Base-by-base conservation (phyloP, 1,140 invertebrate genomes). In the Cephus cinctus region DNA sequence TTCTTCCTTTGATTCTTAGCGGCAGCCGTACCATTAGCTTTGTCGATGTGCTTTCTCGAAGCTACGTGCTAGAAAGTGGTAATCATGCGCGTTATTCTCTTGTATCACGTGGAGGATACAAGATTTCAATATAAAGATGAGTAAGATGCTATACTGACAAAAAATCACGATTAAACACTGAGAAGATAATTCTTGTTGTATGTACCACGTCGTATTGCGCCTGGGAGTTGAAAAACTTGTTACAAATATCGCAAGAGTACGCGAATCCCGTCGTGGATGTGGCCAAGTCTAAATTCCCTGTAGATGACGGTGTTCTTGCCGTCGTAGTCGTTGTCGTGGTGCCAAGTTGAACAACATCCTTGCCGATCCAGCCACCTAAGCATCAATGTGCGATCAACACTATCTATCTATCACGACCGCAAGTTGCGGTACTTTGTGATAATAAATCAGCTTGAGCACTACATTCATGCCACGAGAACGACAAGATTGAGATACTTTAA, bases 391-490 rank as follows among this genome's bases (percentile, higher is more conserved):
- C 60, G 72, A 73, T 75, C 74, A 76, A 75, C 61, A 75, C 72
- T 76, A 76, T 76, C 72, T 76, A 74, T 75, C 56, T 74, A 76
- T 75, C 72, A 74, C 74, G 71, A 66, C 63, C 61, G 63, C 59
- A 15, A 54, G 43, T 44, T 39, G 55, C 52, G 65, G 62, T 65
- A 38, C 63, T 56, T 52, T 74, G 71, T 75, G 73, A 76, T 76
- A 75, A 75, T 74, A 74, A 75, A 76, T 76, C 50, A 76, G 71
- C 72, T 76, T 76, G 71, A 76, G 65, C 73, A 66, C 69, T 76
- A 76, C 71, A 75, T 75, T 70, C 67, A 76, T 75, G 74, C 71
- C 61, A 71, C 63, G 63, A 63, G 57, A 69, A n/a, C n/a, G n/a
- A n/a, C n/a, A n/a, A n/a, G n/a, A n/a, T n/a, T n/a, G n/a, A n/a